These are phyloP conservation scores for Rhodinocichla rosea DNA, from an alignment of 2,113 vertebrate genomes.

Conservation along the genomic window DNA sequence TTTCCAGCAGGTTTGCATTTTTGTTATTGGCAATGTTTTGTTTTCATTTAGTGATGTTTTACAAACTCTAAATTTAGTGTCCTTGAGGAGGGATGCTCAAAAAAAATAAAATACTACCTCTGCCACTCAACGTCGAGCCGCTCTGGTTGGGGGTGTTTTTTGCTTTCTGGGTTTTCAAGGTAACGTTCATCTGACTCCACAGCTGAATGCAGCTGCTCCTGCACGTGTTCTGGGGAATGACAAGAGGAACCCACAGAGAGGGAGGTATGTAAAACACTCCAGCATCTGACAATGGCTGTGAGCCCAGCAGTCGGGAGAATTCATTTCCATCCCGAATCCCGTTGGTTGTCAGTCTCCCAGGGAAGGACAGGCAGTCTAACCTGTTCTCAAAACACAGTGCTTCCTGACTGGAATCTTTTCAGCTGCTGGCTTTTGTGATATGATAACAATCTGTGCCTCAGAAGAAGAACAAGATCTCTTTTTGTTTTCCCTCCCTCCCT, in stretches of 20 bases:
- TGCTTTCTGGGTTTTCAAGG: not conserved
- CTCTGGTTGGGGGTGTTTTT: not conserved
- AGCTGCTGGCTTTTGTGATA: not conserved
- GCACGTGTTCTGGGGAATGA: not conserved
- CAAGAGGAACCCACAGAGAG: not conserved
- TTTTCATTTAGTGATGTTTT: slow-evolving; percentile 49
- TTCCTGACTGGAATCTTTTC: not conserved
- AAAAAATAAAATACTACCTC: slow-evolving; percentile 71
- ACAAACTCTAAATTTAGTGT: slow-evolving; percentile 43
- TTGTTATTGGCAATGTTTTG: slow-evolving; percentile 26
- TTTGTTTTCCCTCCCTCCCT: not conserved
- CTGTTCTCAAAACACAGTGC: not conserved
- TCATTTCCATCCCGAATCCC: not conserved
- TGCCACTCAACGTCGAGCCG: not conserved
- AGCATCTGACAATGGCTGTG: not conserved
- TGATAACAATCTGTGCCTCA: not conserved
- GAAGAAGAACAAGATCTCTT: not conserved
- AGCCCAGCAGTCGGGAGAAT: not conserved
- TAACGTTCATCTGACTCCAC: not conserved
- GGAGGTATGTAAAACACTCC: not conserved
- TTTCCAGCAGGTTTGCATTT: slow-evolving; percentile 24
- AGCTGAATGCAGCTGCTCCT: not conserved
- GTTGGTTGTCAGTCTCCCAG: not conserved
- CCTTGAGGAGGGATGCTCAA: slow-evolving; percentile 62
- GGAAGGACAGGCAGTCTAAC: not conserved